Percentiles rank a stretch among this genome's conserved stretches.
These are phyloP conservation scores for Calidris pugnax DNA, from an alignment of 2,113 vertebrate genomes.

Conservation along the genomic window DNA sequence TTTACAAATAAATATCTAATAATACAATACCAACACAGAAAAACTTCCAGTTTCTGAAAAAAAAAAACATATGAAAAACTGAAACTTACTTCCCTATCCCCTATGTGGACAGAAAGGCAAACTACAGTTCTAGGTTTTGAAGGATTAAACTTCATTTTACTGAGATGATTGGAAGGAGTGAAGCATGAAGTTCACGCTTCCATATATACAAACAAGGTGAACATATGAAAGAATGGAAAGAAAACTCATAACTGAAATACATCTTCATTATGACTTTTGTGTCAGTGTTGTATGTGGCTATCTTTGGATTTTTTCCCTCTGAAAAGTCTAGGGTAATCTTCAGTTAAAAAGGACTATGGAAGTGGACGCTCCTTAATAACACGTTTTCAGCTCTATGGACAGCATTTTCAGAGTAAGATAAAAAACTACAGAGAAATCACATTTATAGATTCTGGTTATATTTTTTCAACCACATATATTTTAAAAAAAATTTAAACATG, in stretches of 20 bases:
- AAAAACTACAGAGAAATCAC: background rate
- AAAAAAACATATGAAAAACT: background rate
- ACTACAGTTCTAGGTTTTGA: background rate
- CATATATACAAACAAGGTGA: background rate
- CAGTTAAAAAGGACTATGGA: background rate
- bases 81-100: background rate
- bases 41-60: background rate
- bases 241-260: background rate
- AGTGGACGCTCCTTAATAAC: background rate
- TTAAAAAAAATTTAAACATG: background rate
- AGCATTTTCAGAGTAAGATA: background rate
- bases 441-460: background rate
- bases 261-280: background rate
- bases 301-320: background rate
- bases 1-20: background rate
- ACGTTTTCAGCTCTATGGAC: background rate
- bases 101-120: background rate
- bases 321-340: background rate
- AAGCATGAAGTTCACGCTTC: accelerated
- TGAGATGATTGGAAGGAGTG: background rate
- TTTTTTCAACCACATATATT: background rate
- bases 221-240: background rate
- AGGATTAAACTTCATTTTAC: background rate
- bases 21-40: background rate
- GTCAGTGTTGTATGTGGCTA: background rate